A percentile compares a stretch with the other conserved stretches of the same genome.
phyloP scores from a whole-genome alignment of 2,797 vertebrate genomes.

The Nothura maculosa region DNA sequence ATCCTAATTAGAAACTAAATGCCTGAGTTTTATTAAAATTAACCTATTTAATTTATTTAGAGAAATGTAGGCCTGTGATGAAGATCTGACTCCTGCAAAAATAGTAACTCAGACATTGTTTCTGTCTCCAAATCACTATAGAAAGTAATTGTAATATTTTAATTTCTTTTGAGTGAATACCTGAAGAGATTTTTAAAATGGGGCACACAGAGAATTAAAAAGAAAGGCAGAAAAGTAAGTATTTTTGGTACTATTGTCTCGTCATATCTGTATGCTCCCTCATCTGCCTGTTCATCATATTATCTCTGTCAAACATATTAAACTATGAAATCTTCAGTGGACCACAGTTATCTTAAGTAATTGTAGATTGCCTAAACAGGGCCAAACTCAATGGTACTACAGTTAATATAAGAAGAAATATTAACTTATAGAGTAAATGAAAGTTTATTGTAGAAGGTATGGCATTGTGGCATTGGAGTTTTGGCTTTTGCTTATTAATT shows the following conservation, averaged over 20 bases:
- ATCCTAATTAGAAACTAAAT: background rate
- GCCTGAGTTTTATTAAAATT: background rate
- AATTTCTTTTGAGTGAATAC: background rate
- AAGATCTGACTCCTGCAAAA: background rate
- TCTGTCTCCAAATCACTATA: background rate
- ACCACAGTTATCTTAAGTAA: background rate
- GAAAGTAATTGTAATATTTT: background rate
- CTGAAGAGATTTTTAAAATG: background rate
- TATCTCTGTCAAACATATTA: background rate
- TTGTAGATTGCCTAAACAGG: background rate
- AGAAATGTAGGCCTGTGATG: background rate
- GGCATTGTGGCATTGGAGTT: background rate
- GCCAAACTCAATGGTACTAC: background rate
- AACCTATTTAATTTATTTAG: background rate
- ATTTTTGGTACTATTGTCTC: background rate
- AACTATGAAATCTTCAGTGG: background rate
- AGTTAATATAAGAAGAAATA: background rate
- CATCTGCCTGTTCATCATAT: accelerated
- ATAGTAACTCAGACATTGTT: no score
- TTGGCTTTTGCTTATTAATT: background rate
- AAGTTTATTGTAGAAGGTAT: background rate
- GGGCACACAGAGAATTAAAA: background rate
- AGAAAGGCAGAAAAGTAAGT: accelerated
- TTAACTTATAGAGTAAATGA: background rate
- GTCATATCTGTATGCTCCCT: background rate